Evolutionary conservation across 1,140 invertebrate genomes (phyloP).

Genomic region (Protaetia brevitarsis): DNA sequence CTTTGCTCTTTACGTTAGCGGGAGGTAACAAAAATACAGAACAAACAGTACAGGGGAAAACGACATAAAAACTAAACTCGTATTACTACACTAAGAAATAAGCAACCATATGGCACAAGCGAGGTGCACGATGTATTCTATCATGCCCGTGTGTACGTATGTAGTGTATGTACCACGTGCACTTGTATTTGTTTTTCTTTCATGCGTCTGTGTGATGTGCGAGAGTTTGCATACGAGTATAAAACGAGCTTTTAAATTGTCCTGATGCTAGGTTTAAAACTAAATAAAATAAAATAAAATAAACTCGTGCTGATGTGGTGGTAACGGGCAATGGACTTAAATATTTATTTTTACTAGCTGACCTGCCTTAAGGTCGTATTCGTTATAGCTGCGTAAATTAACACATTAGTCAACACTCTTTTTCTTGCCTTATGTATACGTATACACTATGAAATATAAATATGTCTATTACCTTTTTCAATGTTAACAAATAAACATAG

Average conservation of each 20-base stretch:
- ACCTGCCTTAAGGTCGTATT: constrained; percentile 3
- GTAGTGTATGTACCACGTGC: not conserved
- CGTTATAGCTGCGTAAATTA: not conserved
- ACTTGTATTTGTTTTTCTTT: not conserved
- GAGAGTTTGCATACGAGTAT: not conserved
- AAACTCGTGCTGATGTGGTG: no score
- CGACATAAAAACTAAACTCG: constrained; percentile 21
- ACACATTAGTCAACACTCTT: not conserved
- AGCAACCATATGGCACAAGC: constrained; percentile 19
- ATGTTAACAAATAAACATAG: no score
- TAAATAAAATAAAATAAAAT: not conserved
- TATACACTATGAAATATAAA: no score
- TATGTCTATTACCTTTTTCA: no score
- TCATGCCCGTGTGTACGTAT: not conserved
- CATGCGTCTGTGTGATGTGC: not conserved
- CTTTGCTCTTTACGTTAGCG: constrained; percentile 22
- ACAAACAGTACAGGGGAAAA: constrained; percentile 18
- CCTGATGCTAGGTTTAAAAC: not conserved
- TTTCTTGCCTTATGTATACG: no score
- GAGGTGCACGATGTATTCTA: constrained; percentile 8
- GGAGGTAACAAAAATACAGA: constrained; percentile 20
- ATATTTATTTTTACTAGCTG: constrained; percentile 14
- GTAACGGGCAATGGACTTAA: not conserved
- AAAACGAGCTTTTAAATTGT: not conserved
- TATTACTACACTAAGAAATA: constrained; percentile 20